Base-by-base conservation (phyloP, 2,797 vertebrate genomes). In the Linurgus olivaceus region DNA sequence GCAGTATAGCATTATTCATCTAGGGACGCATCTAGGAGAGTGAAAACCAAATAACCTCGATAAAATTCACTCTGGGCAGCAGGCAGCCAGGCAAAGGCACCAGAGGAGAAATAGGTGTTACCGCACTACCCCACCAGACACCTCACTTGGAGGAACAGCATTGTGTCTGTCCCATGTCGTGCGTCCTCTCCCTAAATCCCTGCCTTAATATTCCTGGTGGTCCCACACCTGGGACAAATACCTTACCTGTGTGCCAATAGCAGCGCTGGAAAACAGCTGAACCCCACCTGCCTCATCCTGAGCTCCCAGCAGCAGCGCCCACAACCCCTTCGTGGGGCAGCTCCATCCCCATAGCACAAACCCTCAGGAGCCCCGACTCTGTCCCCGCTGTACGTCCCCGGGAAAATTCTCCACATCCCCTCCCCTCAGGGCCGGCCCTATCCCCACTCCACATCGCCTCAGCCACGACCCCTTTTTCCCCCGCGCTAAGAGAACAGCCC, bases 131-230 rank as follows among this genome's bases (percentile, higher is more conserved):
- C 12, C 28, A 23, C 11, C 25, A 3, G 0, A 47, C 47, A 48
- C 5, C 7, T 61, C 55, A 19, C 50, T 6, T 25, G 55, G 15
- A 68, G 28, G 17, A 68, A 15, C 19, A 68, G 35, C n/a, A 3
- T 0, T 9, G 7, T 37, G 25, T 29, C n/a, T 23, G 37, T n/a
- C 44, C 40, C 2, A 0, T 7, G 17, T 10, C 5, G 1, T 9
- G 10, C 14, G 19, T 48, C 9, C 23, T 20, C 9, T 20, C 40
- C 31, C 20, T 15, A 51, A 40, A 63, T 4, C 54, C 37, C 31
- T n/a, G 45, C 21, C 45, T n/a, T 55, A 26, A 35, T 35, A 68
- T 2, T n/a, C 29, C 61, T 25, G 25, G 5, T 52, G 57, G 17
- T 71, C 44, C 55, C n/a, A 4, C 3, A 33, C 4, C 33, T 13